phyloP scores from a whole-genome alignment of 2,888 invertebrate genomes.

The Agrochola litura region DNA sequence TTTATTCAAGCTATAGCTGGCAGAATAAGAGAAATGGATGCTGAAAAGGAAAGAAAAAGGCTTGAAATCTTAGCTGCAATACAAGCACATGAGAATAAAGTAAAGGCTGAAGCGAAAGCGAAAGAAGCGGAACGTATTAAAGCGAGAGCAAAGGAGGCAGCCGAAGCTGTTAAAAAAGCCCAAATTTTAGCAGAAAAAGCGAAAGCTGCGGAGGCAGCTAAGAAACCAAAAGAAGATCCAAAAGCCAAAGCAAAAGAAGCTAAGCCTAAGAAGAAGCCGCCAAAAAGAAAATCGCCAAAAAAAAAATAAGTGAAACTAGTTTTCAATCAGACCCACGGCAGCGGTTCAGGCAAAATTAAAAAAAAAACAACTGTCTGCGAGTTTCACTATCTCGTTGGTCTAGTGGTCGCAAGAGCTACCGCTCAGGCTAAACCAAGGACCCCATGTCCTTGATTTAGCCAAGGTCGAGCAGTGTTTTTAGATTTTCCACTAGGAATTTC shows the following conservation, averaged over 20 bases:
- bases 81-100: conserved; percentile 73
- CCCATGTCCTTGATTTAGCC: no score
- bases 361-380: not conserved
- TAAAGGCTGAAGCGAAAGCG: conserved; percentile 72
- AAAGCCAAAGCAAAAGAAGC: conserved; percentile 13
- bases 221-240: conserved; percentile 28
- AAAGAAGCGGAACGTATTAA: conserved; percentile 67
- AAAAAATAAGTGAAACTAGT: not conserved
- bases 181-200: conserved; percentile 30
- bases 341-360: not conserved
- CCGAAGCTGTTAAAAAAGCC: conserved; percentile 64
- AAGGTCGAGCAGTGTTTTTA: not conserved
- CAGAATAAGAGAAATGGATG: conserved; percentile 75
- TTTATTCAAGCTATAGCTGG: conserved; percentile 70
- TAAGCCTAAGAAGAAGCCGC: not conserved
- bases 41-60: conserved; percentile 67
- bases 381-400: not conserved
- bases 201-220: conserved; percentile 59
- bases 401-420: not conserved
- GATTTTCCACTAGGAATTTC: not conserved
- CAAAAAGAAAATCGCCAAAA: not conserved
- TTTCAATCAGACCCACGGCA: not conserved
- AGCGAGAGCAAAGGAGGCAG: conserved; percentile 55
- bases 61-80: conserved; percentile 73
- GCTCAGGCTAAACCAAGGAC: not conserved